Evolutionary conservation across 1,140 invertebrate genomes (phyloP).

Genomic region (Rhyacophila brunnea): DNA sequence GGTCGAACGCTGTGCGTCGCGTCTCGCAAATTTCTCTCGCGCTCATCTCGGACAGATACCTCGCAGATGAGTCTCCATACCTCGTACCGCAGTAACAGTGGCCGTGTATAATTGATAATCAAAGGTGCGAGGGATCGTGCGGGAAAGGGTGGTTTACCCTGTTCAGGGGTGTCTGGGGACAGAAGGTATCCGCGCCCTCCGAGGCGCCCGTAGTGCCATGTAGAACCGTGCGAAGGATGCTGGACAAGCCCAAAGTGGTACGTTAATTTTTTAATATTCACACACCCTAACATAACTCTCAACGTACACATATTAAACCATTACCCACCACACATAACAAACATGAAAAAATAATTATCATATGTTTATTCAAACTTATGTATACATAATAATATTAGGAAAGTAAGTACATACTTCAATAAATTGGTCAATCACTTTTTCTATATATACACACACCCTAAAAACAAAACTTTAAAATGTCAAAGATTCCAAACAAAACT

Average conservation of each 20-base stretch:
- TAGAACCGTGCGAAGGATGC: constrained; percentile 26
- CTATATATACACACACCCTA: no score
- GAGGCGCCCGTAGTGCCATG: constrained; percentile 17
- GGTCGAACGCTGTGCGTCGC: not conserved
- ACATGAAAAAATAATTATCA: no score
- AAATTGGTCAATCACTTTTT: no score
- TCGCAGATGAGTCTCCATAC: not conserved
- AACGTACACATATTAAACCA: no score
- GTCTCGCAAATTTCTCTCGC: not conserved
- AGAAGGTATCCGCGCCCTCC: constrained; percentile 10
- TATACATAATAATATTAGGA: not conserved
- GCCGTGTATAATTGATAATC: constrained; percentile 15
- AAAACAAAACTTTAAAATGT: no score
- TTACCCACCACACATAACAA: not conserved
- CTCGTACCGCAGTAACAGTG: not conserved
- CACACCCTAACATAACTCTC: not conserved
- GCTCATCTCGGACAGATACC: not conserved
- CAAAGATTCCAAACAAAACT: no score
- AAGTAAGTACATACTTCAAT: no score
- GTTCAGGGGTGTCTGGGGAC: constrained; percentile 17
- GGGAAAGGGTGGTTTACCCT: constrained; percentile 20
- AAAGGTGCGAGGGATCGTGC: constrained; percentile 17
- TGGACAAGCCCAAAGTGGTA: constrained; percentile 36
- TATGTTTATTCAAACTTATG: not conserved
- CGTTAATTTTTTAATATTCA: not conserved